Evolutionary conservation across 2,113 vertebrate genomes (phyloP).

Genomic region (Pantherophis guttatus): DNA sequence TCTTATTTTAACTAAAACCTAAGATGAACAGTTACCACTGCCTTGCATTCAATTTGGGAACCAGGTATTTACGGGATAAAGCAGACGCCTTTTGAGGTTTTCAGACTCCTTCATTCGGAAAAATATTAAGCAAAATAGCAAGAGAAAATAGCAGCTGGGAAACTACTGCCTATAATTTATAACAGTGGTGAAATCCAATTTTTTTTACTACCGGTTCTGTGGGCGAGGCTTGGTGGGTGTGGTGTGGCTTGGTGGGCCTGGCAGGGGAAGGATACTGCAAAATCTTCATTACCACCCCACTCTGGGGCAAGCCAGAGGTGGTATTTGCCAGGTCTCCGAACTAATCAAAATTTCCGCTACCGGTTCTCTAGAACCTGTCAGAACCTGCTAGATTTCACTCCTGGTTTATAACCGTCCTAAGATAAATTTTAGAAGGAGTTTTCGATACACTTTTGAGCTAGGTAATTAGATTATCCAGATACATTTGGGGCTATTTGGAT

Average conservation of each 20-base stretch:
- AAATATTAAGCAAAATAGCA: not conserved
- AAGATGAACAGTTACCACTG: not conserved
- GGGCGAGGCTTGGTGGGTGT: no score
- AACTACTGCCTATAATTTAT: not conserved
- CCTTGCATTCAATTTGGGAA: not conserved
- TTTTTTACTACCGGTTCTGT: no score
- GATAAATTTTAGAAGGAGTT: not conserved
- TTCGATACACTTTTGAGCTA: not conserved
- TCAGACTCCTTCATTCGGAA: not conserved
- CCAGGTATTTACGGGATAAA: not conserved
- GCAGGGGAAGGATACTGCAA: no score
- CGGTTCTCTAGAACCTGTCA: no score
- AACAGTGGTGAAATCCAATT: not conserved
- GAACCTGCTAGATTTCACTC: no score
- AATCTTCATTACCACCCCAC: no score
- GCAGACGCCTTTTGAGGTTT: not conserved
- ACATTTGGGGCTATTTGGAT: not conserved
- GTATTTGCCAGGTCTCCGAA: no score
- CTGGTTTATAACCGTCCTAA: not conserved
- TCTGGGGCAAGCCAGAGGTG: no score
- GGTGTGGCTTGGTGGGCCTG: no score
- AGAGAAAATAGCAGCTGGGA: not conserved
- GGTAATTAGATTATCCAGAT: not conserved
- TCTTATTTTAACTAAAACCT: conserved; percentile 8
- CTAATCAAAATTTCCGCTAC: no score